phyloP scores from a whole-genome alignment of 2,888 invertebrate genomes.

The Dasysyrphus tricinctus region DNA sequence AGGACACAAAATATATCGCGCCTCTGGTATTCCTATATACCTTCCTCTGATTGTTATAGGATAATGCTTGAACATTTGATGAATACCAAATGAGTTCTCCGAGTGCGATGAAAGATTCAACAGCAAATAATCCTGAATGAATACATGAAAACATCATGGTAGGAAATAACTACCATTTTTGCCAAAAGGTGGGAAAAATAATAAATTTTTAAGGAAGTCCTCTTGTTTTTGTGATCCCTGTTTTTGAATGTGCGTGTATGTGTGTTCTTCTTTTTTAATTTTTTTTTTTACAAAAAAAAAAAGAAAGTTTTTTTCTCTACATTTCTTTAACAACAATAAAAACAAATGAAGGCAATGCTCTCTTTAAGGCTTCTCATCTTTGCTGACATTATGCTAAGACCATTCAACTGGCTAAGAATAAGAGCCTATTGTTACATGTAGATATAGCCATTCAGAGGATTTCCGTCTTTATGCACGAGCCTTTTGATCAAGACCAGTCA shows the following conservation, averaged over 20 bases:
- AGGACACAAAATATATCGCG: constrained; percentile 8
- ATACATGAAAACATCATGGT: constrained; percentile 7
- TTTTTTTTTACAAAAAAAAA: not conserved
- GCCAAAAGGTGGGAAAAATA: constrained; percentile 54
- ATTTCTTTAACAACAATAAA: constrained; percentile 5
- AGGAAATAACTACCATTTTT: constrained; percentile 1
- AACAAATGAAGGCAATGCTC: constrained; percentile 27
- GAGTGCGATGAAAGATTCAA: constrained; percentile 33
- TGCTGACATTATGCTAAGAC: constrained; percentile 56
- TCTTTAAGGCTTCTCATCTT: constrained; percentile 20
- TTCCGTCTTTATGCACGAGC: constrained; percentile 44
- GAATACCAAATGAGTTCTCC: constrained; percentile 53
- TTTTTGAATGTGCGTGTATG: constrained; percentile 30
- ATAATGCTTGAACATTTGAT: constrained; percentile 53
- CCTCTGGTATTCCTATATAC: not conserved
- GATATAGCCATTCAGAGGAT: constrained; percentile 50
- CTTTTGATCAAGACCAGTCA: constrained; percentile 64
- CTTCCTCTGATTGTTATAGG: constrained; percentile 46
- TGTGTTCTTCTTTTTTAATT: not conserved
- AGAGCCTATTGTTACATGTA: constrained; percentile 49
- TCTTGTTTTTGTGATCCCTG: constrained; percentile 43
- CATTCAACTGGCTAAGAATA: constrained; percentile 46
- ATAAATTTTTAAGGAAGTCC: constrained; percentile 57
- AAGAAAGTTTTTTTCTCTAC: not conserved
- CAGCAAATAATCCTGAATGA: constrained; percentile 33